Percentiles rank a stretch among this genome's conserved stretches.
phyloP scores from a whole-genome alignment of 2,888 invertebrate genomes.

The Ophion slaviceki region DNA sequence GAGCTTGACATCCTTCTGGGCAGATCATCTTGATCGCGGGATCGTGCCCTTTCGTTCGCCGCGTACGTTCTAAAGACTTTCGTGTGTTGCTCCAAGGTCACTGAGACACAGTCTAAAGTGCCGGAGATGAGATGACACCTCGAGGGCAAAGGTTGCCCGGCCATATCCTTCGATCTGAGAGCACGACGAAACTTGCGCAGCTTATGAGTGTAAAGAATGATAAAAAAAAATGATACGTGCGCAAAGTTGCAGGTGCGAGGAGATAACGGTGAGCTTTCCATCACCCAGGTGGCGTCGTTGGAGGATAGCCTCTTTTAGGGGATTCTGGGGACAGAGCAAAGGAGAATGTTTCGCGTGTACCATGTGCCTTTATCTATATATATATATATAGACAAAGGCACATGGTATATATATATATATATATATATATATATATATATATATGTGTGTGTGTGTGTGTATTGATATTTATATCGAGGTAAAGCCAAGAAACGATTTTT shows the following conservation, averaged over 20 bases:
- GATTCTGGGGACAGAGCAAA: neutral
- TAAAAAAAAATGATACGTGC: neutral
- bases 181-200: neutral
- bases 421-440: no score
- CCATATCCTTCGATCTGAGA: constrained; percentile 34
- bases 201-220: neutral
- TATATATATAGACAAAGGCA: no score
- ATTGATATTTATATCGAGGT: no score
- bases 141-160: constrained; percentile 11
- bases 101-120: constrained; percentile 31
- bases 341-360: no score
- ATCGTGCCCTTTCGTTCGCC: constrained; percentile 10
- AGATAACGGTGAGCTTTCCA: constrained; percentile 14
- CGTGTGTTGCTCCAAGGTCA: neutral
- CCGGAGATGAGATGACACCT: constrained; percentile 46
- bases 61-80: neutral
- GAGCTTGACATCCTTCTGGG: neutral
- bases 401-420: no score
- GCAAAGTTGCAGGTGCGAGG: constrained; percentile 40
- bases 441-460: no score
- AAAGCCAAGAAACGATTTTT: no score
- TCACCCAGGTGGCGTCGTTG: constrained; percentile 28
- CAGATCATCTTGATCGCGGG: neutral
- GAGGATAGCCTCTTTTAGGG: neutral
- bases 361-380: no score